phyloP scores from a whole-genome alignment of 2,113 vertebrate genomes.

The Paramormyrops kingsleyae region DNA sequence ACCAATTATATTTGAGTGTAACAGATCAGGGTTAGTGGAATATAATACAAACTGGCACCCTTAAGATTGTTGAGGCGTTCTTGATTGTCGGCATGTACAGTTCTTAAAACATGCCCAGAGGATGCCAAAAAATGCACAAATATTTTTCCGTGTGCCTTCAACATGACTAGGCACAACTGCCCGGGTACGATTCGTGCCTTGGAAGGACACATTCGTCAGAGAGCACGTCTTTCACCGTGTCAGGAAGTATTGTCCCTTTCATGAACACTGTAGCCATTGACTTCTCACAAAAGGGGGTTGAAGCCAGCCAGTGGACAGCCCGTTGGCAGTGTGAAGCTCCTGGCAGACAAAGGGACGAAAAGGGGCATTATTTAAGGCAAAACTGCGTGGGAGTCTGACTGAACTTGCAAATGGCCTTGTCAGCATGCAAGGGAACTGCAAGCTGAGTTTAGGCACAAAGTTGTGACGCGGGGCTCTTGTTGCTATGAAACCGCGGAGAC shows the following conservation, averaged over 20 bases:
- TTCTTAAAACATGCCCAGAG: background rate
- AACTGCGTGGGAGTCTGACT: constrained; percentile 24
- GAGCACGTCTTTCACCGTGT: constrained; percentile 29
- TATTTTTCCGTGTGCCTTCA: background rate
- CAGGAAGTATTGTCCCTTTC: constrained; percentile 34
- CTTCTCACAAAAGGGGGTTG: constrained; percentile 28
- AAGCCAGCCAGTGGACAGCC: constrained; percentile 1
- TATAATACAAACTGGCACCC: background rate
- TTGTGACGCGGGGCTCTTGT: background rate
- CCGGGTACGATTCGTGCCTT: constrained; percentile 16
- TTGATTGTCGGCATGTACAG: background rate
- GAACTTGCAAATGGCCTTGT: constrained; percentile 15
- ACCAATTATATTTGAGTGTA: background rate
- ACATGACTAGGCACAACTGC: constrained; percentile 14
- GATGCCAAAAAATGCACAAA: background rate
- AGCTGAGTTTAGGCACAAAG: background rate
- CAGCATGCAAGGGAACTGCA: constrained; percentile 5
- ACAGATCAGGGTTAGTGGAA: background rate
- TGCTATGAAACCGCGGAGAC: background rate
- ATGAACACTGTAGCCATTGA: constrained; percentile 36
- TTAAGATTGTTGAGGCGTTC: background rate
- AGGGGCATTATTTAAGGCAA: constrained; percentile 11
- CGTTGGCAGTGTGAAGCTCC: background rate
- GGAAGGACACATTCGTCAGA: constrained; percentile 35
- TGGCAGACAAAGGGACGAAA: background rate